Percentiles rank a stretch among this genome's conserved stretches.
These are phyloP conservation scores for Odocoileus virginianus DNA, from an alignment of 2,113 vertebrate genomes.

Conservation along the genomic window DNA sequence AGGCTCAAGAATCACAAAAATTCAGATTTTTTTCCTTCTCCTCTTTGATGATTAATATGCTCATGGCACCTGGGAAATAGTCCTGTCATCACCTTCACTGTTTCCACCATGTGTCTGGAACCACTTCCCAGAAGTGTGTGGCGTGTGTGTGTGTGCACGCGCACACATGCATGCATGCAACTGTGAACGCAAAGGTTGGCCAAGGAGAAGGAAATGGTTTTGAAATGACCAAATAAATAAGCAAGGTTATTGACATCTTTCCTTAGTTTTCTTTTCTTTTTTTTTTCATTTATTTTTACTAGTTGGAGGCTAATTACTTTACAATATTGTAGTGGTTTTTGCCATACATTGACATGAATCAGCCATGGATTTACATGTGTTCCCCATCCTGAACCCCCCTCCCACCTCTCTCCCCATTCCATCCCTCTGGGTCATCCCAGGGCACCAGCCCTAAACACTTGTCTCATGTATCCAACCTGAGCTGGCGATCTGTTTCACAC, in stretches of 20 bases:
- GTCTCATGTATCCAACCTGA: no score
- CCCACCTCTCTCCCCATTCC: no score
- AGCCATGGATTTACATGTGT: no score
- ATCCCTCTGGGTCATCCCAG: no score
- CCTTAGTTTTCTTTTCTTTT: not conserved
- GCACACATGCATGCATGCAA: not conserved
- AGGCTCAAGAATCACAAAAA: constrained; percentile 51
- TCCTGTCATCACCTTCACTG: not conserved
- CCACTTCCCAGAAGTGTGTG: not conserved
- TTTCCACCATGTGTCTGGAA: constrained; percentile 31
- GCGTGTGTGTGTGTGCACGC: not conserved
- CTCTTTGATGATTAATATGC: not conserved
- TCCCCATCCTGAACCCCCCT: no score
- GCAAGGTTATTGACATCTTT: not conserved
- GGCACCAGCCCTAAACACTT: no score
- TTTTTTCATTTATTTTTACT: no score
- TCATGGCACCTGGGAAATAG: constrained; percentile 19
- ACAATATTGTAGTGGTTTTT: no score
- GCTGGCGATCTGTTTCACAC: no score
- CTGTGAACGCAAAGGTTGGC: not conserved
- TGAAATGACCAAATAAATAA: not conserved
- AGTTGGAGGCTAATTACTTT: no score
- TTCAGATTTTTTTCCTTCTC: constrained; percentile 19
- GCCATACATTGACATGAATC: no score
- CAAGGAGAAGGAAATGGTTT: not conserved